Evolutionary conservation across 2,888 invertebrate genomes (phyloP), one percentile per base, ranked within the genome.

Genomic region (Oligia strigilis): DNA sequence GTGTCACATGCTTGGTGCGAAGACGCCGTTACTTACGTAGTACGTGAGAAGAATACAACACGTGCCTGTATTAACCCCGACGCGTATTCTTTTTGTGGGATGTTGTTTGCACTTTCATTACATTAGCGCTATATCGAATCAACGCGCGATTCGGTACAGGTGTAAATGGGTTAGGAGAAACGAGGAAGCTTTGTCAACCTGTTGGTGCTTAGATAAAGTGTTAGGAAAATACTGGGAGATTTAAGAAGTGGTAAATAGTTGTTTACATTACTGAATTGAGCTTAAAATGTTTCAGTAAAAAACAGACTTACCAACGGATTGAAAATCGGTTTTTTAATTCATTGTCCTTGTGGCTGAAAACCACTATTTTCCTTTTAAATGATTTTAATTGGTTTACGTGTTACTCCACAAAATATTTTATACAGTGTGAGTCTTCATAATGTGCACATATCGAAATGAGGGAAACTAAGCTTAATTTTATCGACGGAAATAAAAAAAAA

Each of bases 21-120:
- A 95, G 96, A 95, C 93, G 95, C 95, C 96, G 95, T 96, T 96
- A 96, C 96, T 96, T 90, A 89, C 87, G 79, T 85, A 65, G 52
- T 89, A 90, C 96, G 96, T 96, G 96, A 94, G 93, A 40, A 73
- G 96, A 96, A 95, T 96, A 92, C 91, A 93, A 91, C 93, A 92
- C 92, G 93, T 92, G 92, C 88, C 91, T 88, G 89, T 95, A 96
- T 96, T 96, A 96, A 95, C 94, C 94, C 90, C 83, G 80, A 84
- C 86, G 83, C 91, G 92, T 92, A 92, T 93, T 91, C 93, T 94
- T 93, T 92, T 89, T 91, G 90, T 85, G 90, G 90, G 91, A 91
- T 91, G 91, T 88, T 93, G 91, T 92, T 92, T 91, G 88, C 88
- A 88, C 89, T 91, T 91, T 93, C 91, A 92, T 93, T 93, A 92